Evolutionary conservation across 2,113 vertebrate species (phyloP).

Genomic region (Narcine bancroftii): DNA sequence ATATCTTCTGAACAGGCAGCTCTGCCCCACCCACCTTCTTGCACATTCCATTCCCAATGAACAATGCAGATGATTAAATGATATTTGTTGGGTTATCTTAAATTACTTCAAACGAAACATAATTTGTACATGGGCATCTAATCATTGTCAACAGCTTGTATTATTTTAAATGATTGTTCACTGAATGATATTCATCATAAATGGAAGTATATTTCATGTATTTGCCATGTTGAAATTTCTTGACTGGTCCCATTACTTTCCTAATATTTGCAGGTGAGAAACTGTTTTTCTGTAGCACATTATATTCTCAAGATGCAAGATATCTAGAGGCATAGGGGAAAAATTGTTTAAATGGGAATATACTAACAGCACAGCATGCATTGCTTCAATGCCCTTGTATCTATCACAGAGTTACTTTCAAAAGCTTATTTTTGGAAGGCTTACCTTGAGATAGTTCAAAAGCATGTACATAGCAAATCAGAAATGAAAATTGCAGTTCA

Average conservation of each 20-base stretch:
- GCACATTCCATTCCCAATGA: background rate
- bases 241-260: background rate
- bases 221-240: background rate
- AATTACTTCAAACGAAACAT: background rate
- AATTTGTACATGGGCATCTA: background rate
- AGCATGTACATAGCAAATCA: background rate
- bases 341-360: constrained; percentile 2
- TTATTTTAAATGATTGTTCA: background rate
- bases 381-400: background rate
- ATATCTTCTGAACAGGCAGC: background rate
- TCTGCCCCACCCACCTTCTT: background rate
- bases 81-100: background rate
- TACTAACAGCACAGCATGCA: background rate
- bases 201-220: no score
- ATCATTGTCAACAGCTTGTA: background rate
- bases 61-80: background rate
- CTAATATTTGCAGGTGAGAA: no score
- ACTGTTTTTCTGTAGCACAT: background rate
- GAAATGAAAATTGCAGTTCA: constrained; percentile 20
- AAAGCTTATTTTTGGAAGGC: background rate
- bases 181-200: background rate
- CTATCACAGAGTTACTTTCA: constrained; percentile 25
- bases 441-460: background rate
- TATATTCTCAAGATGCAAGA: background rate
- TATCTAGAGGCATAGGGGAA: background rate